Evolutionary conservation across 1,140 invertebrate species (phyloP).

Genomic region (Himalopsyche phryganea): DNA sequence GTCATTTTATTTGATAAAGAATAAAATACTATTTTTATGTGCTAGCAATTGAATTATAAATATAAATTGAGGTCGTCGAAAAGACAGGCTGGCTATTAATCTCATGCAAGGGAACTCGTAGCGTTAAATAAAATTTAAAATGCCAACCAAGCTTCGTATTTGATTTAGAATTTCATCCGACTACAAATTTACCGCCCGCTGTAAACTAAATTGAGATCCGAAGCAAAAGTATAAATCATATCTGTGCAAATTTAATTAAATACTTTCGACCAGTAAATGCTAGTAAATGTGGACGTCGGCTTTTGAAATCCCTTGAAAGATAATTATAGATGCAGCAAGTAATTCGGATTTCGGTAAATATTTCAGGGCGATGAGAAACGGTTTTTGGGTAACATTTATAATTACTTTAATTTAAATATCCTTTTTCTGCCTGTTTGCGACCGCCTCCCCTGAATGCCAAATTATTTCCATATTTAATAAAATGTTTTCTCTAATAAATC

Average conservation of each 20-base stretch:
- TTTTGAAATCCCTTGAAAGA: constrained; percentile 20
- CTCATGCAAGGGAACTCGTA: too few species aligned
- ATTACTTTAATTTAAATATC: constrained; percentile 20
- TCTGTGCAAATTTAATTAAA: constrained; percentile 34
- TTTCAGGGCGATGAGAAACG: constrained; percentile 12
- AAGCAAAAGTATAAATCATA: constrained; percentile 33
- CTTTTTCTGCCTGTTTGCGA: too few species aligned
- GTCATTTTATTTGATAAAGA: too few species aligned
- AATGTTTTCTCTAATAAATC: too few species aligned
- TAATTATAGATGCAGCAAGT: constrained; percentile 31
- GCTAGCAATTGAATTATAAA: too few species aligned
- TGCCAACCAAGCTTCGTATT: constrained; percentile 10
- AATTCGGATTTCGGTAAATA: constrained; percentile 33
- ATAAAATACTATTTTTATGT: too few species aligned
- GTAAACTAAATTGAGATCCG: constrained; percentile 26
- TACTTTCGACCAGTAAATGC: constrained; percentile 33
- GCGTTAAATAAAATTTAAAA: constrained; percentile 11
- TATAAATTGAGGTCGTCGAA: too few species aligned
- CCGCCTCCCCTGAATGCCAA: too few species aligned
- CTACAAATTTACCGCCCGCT: constrained; percentile 23
- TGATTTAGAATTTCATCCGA: constrained; percentile 15
- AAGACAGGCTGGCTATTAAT: too few species aligned
- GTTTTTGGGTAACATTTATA: constrained; percentile 14
- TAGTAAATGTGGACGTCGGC: constrained; percentile 29
- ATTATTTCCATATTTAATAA: too few species aligned